phyloP scores from a whole-genome alignment of 2,888 invertebrate genomes.

The Tipula helvola region DNA sequence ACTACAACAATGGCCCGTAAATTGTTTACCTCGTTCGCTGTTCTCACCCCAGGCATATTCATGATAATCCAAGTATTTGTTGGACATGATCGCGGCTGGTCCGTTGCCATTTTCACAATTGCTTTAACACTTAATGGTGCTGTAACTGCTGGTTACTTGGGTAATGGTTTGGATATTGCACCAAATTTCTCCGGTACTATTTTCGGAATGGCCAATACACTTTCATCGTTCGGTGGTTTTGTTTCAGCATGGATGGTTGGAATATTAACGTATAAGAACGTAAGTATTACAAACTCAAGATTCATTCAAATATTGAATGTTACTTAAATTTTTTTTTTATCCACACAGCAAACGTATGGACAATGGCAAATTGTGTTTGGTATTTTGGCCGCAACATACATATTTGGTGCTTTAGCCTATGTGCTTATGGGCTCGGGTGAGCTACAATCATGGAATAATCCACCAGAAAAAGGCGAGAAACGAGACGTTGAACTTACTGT shows the following conservation, averaged over 20 bases:
- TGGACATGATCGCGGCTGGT: conserved; percentile 55
- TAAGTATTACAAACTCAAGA: conserved; percentile 32
- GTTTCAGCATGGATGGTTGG: conserved; percentile 73
- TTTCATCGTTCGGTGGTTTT: conserved; percentile 73
- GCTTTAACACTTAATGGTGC: conserved; percentile 76
- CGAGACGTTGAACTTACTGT: conserved; percentile 30
- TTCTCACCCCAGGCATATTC: conserved; percentile 51
- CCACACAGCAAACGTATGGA: conserved; percentile 53
- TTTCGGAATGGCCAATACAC: conserved; percentile 77
- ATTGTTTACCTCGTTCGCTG: conserved; percentile 51
- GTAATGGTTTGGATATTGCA: conserved; percentile 77
- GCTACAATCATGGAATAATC: conserved; percentile 43
- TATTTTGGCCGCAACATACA: conserved; percentile 60
- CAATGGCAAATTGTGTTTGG: conserved; percentile 76
- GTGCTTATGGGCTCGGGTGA: conserved; percentile 50
- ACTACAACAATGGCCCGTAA: conserved; percentile 64
- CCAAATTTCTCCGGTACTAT: conserved; percentile 82
- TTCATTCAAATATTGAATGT: neutral
- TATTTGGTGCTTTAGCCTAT: conserved; percentile 47
- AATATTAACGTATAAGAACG: conserved; percentile 55
- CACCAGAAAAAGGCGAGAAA: conserved; percentile 26
- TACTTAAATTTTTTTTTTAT: conserved; percentile 15
- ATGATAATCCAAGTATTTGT: conserved; percentile 63
- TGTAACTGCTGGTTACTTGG: conserved; percentile 73
- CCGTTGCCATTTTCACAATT: conserved; percentile 64